Percentiles rank a stretch among this genome's conserved stretches.
phyloP scores from a whole-genome alignment of 2,113 vertebrate species.

The Muntiacus reevesi region DNA sequence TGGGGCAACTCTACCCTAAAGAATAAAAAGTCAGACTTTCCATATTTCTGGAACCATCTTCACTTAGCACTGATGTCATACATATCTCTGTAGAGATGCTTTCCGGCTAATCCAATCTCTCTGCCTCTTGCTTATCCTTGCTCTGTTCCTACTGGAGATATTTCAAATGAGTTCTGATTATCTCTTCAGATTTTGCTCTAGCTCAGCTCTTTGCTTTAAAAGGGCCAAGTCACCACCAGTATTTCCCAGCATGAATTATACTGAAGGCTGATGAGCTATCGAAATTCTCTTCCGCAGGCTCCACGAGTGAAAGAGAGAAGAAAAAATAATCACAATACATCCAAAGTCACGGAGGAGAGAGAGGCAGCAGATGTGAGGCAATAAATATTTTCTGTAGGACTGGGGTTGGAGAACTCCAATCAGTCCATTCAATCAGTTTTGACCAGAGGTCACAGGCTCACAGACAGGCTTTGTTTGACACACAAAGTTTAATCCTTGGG shows the following conservation, averaged over 20 bases:
- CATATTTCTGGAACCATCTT: background rate
- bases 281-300: background rate
- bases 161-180: constrained; percentile 25
- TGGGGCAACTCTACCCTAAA: background rate
- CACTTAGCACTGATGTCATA: background rate
- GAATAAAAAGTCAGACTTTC: background rate
- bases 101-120: background rate
- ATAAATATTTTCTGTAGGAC: background rate
- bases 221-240: background rate
- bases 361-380: background rate
- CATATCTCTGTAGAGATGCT: background rate
- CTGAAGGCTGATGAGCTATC: background rate
- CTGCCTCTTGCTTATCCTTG: background rate
- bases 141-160: background rate
- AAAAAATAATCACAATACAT: background rate
- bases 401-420: background rate
- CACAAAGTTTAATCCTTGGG: background rate
- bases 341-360: background rate
- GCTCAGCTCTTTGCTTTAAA: constrained; percentile 42
- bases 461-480: background rate
- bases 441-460: background rate
- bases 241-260: constrained; percentile 28
- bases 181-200: constrained; percentile 38
- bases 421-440: background rate
- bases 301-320: background rate